phyloP scores from a whole-genome alignment of 2,888 invertebrate genomes.

The Anagyrus pseudococci region DNA sequence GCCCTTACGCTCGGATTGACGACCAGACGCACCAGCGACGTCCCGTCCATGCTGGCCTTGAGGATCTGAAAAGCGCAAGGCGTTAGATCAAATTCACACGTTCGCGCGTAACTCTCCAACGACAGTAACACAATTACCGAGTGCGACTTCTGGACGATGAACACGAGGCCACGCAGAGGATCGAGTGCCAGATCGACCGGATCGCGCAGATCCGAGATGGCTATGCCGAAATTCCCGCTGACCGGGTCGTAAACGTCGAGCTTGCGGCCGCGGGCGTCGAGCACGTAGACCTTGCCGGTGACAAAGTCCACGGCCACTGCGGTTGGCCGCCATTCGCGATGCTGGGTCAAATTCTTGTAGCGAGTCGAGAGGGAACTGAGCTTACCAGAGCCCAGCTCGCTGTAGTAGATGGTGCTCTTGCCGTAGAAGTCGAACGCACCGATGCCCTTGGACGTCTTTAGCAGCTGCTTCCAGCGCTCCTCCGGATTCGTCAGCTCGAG shows the following conservation, averaged over 20 bases:
- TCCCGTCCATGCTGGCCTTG: conserved; percentile 28
- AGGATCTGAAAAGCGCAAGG: conserved; percentile 17
- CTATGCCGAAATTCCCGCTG: conserved; percentile 10
- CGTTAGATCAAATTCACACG: too few relatives aligned
- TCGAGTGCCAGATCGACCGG: conserved; percentile 23
- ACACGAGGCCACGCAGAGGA: conserved; percentile 14
- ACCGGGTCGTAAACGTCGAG: conserved; percentile 10
- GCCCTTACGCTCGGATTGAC: background rate
- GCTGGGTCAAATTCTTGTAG: conserved; percentile 15
- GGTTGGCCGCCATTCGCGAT: conserved; percentile 18
- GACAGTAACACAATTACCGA: conserved; percentile 23
- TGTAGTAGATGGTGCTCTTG: conserved; percentile 16
- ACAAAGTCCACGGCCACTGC: conserved; percentile 23
- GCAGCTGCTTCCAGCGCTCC: background rate
- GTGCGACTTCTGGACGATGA: conserved; percentile 26
- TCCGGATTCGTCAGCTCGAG: conserved; percentile 21
- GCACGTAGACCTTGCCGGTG: conserved; percentile 24
- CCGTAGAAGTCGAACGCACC: conserved; percentile 16
- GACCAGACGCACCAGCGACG: background rate
- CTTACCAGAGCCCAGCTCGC: conserved; percentile 11
- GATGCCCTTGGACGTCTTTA: conserved; percentile 7
- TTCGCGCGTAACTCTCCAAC: too few relatives aligned
- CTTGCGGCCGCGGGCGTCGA: conserved; percentile 14
- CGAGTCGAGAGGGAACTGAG: conserved; percentile 17
- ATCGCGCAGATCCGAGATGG: conserved; percentile 16